A percentile compares a stretch with the other conserved stretches of the same genome.
Conservation (phyloP, 2,888 invertebrate genomes). For the Tenthredo distinguenda region DNA sequence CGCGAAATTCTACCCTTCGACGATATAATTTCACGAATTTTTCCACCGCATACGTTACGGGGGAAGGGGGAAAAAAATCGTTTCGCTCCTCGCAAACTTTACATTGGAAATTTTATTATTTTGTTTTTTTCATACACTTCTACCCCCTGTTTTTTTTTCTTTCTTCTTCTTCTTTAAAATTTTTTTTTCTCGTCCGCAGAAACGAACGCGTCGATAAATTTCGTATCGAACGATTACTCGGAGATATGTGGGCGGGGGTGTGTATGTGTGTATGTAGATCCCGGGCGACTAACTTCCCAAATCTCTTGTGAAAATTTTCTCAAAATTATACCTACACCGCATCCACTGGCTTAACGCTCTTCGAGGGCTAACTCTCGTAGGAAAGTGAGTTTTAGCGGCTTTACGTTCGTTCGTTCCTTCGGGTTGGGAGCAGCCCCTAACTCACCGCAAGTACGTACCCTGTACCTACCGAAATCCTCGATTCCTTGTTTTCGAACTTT, state of each 20-base stretch:
- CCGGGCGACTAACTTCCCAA: neutral
- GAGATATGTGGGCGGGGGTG: neutral
- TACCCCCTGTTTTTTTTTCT: no score
- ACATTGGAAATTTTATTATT: no score
- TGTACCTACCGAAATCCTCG: neutral
- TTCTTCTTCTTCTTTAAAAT: no score
- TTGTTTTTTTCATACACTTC: no score
- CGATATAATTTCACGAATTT: no score
- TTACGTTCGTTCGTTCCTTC: neutral
- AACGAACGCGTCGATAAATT: no score
- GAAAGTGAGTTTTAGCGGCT: neutral
- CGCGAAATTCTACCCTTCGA: no score
- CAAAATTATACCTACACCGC: neutral
- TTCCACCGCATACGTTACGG: no score
- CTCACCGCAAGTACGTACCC: neutral
- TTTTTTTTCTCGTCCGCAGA: no score
- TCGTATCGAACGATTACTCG: neutral
- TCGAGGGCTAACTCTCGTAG: neutral
- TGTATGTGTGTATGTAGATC: neutral
- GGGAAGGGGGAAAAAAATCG: no score
- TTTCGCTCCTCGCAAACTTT: no score
- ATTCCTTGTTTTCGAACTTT: conserved; percentile 30
- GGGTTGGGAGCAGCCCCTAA: neutral
- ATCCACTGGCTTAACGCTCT: neutral
- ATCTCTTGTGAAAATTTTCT: neutral